Conservation (phyloP, 1,140 invertebrate species). For the Campoletis sonorensis region DNA sequence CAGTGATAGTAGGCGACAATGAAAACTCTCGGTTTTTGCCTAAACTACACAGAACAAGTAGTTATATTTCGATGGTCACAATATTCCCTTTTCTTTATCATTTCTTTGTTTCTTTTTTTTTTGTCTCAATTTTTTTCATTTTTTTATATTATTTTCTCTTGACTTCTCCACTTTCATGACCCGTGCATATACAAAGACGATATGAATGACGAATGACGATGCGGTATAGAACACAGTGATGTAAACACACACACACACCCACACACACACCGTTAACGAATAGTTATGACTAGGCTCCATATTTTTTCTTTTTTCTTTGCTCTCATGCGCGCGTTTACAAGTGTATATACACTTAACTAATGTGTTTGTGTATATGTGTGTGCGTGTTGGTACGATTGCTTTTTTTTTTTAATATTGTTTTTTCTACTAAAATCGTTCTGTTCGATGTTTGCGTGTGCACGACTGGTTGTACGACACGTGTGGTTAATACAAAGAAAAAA, state of each 20-base stretch:
- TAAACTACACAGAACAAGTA: conserved; percentile 38
- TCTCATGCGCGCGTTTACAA: conserved; percentile 51
- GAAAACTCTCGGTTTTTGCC: conserved; percentile 49
- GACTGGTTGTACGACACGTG: conserved; percentile 47
- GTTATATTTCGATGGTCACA: conserved; percentile 51
- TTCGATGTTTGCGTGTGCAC: conserved; percentile 41
- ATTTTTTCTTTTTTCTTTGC: conserved; percentile 44
- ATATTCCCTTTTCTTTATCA: conserved; percentile 1
- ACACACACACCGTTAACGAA: conserved; percentile 56
- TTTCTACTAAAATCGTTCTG: background rate
- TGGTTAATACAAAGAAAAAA: conserved; percentile 50
- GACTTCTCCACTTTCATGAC: too few species aligned
- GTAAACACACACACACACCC: conserved; percentile 45
- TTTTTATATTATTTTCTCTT: too few species aligned
- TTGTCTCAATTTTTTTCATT: too few species aligned
- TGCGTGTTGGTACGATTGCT: conserved; percentile 1
- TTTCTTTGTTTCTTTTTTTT: too few species aligned
- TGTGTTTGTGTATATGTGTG: background rate
- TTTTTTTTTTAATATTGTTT: background rate
- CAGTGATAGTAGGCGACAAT: conserved; percentile 42
- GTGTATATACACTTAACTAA: conserved; percentile 33
- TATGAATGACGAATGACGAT: too few species aligned
- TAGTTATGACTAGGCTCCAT: conserved; percentile 69
- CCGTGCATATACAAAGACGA: too few species aligned
- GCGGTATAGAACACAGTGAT: too few species aligned